Conservation (phyloP, 2,113 vertebrate genomes). For the Ginglymostoma cirratum region DNA sequence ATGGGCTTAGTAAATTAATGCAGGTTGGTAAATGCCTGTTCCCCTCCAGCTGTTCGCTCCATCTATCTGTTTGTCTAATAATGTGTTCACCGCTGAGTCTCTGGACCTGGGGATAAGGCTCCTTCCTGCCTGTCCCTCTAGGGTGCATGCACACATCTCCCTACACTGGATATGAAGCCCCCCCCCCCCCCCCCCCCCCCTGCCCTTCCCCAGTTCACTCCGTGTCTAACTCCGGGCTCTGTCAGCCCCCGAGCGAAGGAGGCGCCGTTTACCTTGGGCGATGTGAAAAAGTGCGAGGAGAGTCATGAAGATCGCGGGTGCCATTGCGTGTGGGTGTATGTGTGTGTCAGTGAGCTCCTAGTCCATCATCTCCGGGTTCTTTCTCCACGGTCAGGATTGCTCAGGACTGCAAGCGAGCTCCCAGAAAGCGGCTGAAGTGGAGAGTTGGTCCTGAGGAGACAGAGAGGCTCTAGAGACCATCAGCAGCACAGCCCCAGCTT, state of each 20-base stretch:
- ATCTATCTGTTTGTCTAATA: not conserved
- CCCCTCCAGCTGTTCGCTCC: not conserved
- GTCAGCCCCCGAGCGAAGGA: not conserved
- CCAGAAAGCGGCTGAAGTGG: not conserved
- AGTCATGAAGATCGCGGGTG: constrained; percentile 12
- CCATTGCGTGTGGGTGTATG: not conserved
- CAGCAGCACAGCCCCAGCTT: not conserved
- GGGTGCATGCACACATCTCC: no score
- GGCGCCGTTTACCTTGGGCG: not conserved
- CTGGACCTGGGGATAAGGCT: no score
- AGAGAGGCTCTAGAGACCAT: not conserved
- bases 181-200: no score
- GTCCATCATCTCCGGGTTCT: not conserved
- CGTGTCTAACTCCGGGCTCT: no score
- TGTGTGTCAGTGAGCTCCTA: not conserved
- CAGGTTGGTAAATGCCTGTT: not conserved
- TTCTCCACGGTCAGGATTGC: not conserved
- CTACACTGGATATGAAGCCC: no score
- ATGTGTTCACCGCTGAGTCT: not conserved
- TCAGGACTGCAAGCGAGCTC: not conserved
- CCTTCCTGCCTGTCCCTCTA: no score
- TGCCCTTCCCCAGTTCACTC: no score
- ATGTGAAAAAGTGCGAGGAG: constrained; percentile 29
- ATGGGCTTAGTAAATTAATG: not conserved
- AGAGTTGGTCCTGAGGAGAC: no score